phyloP scores from a whole-genome alignment of 2,888 invertebrate species.

The Aphelenchoides bicaudatus region DNA sequence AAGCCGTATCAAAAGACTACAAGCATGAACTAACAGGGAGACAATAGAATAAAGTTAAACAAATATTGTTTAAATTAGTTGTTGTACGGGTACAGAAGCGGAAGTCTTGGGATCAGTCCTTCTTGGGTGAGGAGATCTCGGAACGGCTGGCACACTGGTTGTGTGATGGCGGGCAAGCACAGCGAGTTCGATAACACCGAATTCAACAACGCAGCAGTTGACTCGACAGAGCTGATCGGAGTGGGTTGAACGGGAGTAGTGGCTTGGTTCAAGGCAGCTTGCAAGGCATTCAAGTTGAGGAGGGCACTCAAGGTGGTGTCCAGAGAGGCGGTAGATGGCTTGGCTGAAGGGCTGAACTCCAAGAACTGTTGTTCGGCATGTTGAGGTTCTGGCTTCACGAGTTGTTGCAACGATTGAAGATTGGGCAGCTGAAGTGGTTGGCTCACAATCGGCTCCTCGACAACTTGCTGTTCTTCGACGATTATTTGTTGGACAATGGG shows the following conservation, averaged over 20 bases:
- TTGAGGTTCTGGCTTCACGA: neutral
- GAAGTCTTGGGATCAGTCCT: conserved; percentile 46
- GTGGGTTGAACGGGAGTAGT: neutral
- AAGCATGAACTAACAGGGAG: too few relatives aligned
- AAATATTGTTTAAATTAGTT: too few relatives aligned
- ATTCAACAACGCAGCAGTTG: conserved; percentile 2
- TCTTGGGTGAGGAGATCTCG: conserved; percentile 44
- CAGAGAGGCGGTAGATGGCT: conserved; percentile 27
- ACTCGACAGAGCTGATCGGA: neutral
- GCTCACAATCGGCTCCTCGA: neutral
- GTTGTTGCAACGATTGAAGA: neutral
- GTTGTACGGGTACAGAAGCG: conserved; percentile 44
- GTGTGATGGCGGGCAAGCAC: neutral
- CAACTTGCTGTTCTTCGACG: conserved; percentile 6
- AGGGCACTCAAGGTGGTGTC: neutral
- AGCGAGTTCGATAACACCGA: neutral
- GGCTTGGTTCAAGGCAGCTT: neutral
- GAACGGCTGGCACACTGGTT: conserved; percentile 32
- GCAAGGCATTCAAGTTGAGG: neutral
- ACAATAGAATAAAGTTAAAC: too few relatives aligned
- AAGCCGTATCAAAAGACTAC: too few relatives aligned
- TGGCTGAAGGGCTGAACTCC: conserved; percentile 48
- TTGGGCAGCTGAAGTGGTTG: conserved; percentile 1
- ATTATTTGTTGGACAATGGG: too few relatives aligned
- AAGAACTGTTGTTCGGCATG: conserved; percentile 29